Percentiles rank a stretch among this genome's conserved stretches.
These are phyloP conservation scores for Elaphurus davidianus DNA, from an alignment of 2,113 vertebrate genomes.

Conservation along the genomic window DNA sequence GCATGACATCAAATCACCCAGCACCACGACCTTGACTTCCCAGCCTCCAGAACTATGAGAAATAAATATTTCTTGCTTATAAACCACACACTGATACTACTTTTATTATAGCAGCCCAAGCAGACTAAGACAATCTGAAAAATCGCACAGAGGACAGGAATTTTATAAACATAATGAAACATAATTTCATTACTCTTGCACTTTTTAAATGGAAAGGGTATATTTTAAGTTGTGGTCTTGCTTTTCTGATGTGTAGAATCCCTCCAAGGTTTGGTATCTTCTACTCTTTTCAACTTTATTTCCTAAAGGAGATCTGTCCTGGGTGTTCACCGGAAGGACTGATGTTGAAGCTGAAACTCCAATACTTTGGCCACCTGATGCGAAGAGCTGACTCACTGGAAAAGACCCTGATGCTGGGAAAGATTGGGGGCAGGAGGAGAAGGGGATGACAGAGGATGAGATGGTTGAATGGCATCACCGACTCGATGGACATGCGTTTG, in stretches of 20 bases:
- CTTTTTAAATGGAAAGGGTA: neutral
- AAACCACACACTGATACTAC: neutral
- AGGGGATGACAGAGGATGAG: too few species aligned
- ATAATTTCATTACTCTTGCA: neutral
- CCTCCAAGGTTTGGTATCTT: neutral
- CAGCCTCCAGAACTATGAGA: neutral
- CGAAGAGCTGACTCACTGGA: too few species aligned
- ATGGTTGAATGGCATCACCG: too few species aligned
- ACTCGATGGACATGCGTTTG: too few species aligned
- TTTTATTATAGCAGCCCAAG: neutral
- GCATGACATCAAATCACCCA: neutral
- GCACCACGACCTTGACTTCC: neutral
- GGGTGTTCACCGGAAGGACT: too few species aligned
- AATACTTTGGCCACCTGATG: too few species aligned
- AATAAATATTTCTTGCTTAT: neutral
- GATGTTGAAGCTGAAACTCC: too few species aligned
- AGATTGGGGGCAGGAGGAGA: too few species aligned
- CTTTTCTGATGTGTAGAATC: neutral
- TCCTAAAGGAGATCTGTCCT: neutral
- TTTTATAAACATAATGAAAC: neutral
- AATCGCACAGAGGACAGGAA: neutral
- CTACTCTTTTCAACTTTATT: neutral
- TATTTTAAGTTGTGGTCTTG: neutral
- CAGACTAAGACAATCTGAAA: neutral
- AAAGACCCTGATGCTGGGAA: too few species aligned